phyloP scores from a whole-genome alignment of 2,888 invertebrate genomes.

The Agonopterix arenella region DNA sequence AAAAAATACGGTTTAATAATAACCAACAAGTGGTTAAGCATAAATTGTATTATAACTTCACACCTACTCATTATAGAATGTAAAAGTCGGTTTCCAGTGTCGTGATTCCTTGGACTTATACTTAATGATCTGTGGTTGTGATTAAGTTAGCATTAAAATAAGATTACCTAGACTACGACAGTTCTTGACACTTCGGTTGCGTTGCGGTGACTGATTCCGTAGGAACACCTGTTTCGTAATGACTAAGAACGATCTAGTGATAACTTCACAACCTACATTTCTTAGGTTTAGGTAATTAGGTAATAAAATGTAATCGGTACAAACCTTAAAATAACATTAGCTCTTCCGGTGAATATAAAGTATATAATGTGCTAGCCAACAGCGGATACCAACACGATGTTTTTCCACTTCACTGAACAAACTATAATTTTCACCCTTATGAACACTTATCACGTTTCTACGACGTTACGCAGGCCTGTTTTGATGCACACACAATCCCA shows the following conservation, averaged over 20 bases:
- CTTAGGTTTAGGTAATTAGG: not conserved
- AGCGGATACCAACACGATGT: constrained; percentile 34
- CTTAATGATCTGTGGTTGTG: too few species aligned
- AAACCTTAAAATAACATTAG: constrained; percentile 72
- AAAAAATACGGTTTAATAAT: too few species aligned
- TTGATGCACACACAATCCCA: constrained; percentile 21
- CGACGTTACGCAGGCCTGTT: constrained; percentile 7
- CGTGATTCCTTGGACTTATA: too few species aligned
- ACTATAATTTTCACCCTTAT: constrained; percentile 11
- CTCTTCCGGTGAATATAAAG: constrained; percentile 55
- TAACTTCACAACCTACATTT: not conserved
- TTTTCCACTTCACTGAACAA: constrained; percentile 27
- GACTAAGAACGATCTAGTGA: constrained; percentile 12
- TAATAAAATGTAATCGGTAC: constrained; percentile 18
- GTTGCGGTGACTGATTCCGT: not conserved
- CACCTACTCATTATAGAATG: too few species aligned
- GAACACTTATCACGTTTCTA: constrained; percentile 22
- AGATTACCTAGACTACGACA: too few species aligned
- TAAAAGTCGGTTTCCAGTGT: too few species aligned
- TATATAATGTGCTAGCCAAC: constrained; percentile 48
- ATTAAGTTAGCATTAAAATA: too few species aligned
- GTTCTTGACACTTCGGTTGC: too few species aligned
- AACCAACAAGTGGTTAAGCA: too few species aligned
- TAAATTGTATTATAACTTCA: too few species aligned
- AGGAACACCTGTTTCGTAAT: constrained; percentile 30